Percentiles rank a stretch among this genome's conserved stretches.
phyloP scores from a whole-genome alignment of 2,113 vertebrate genomes.

The Mesembrinibis cayennensis region DNA sequence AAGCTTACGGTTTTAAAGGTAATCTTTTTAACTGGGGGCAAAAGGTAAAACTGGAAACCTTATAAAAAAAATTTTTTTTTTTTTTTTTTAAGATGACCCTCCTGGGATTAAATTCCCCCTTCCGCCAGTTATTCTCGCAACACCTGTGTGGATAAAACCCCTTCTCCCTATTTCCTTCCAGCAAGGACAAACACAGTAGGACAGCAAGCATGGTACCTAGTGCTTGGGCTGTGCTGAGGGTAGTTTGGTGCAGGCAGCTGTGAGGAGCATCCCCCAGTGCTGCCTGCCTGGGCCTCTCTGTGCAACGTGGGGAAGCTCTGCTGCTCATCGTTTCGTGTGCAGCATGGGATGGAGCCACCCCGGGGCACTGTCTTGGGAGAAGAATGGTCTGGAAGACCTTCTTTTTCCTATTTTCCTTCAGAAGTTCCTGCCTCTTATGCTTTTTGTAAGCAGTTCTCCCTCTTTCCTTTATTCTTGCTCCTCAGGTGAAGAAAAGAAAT shows the following conservation, averaged over 20 bases:
- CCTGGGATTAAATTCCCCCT: not conserved
- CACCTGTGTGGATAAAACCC: accelerated
- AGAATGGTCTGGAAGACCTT: accelerated
- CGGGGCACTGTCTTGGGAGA: not conserved
- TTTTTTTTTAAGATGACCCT: not conserved
- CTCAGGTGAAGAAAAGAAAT: not conserved
- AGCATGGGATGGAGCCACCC: accelerated
- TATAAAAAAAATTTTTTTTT: not conserved
- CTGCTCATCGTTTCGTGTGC: accelerated
- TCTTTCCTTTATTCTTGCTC: not conserved
- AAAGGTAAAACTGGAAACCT: not conserved
- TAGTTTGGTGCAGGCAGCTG: not conserved
- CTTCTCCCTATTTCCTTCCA: not conserved
- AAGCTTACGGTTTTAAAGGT: not conserved
- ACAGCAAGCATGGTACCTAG: accelerated
- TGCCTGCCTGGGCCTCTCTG: accelerated
- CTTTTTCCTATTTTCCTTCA: not conserved
- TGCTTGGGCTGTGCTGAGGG: not conserved
- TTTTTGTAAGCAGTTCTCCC: not conserved
- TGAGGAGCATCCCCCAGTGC: not conserved
- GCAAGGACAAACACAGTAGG: not conserved
- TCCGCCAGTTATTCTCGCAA: not conserved
- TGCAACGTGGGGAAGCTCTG: accelerated
- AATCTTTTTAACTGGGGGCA: not conserved
- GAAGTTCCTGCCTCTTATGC: not conserved